Conservation (phyloP, 1,140 invertebrate genomes). For the Parapsyche elsis region DNA sequence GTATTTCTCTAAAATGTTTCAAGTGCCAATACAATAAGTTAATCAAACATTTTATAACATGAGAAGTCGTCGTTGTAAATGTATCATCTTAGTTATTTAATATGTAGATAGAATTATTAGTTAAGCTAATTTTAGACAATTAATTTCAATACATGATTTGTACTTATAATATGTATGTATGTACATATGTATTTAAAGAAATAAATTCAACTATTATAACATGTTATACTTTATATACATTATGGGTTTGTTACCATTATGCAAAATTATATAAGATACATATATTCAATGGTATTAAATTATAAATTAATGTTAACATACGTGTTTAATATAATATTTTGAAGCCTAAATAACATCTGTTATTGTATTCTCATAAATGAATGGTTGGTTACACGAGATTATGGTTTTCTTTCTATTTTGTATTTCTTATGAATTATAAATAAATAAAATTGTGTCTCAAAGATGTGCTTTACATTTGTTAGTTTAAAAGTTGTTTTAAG, state of each 20-base stretch:
- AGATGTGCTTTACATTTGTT: conserved; percentile 43
- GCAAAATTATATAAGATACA: too few relatives aligned
- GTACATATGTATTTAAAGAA: too few relatives aligned
- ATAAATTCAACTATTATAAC: too few relatives aligned
- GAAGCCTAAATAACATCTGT: too few relatives aligned
- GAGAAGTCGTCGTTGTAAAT: conserved; percentile 50
- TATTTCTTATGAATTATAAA: conserved; percentile 20
- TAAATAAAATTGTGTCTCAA: conserved; percentile 36
- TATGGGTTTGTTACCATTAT: too few relatives aligned
- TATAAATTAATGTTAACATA: too few relatives aligned
- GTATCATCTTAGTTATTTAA: conserved; percentile 48
- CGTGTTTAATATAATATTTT: too few relatives aligned
- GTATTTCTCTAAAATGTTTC: conserved; percentile 57
- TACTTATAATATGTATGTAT: too few relatives aligned
- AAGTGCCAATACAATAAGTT: conserved; percentile 56
- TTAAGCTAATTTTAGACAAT: conserved; percentile 45
- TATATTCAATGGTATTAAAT: too few relatives aligned
- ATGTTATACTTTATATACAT: too few relatives aligned
- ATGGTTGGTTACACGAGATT: background rate
- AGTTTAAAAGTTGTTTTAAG: conserved; percentile 19
- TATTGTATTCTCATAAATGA: too few relatives aligned
- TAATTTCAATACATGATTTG: too few relatives aligned
- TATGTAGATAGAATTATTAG: conserved; percentile 50
- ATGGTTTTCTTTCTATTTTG: conserved; percentile 11
- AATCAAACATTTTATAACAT: conserved; percentile 51